Percentiles rank a stretch among this genome's conserved stretches.
Evolutionary conservation across 2,113 vertebrate genomes (phyloP).

Genomic region (Dicrurus megarhynchus): DNA sequence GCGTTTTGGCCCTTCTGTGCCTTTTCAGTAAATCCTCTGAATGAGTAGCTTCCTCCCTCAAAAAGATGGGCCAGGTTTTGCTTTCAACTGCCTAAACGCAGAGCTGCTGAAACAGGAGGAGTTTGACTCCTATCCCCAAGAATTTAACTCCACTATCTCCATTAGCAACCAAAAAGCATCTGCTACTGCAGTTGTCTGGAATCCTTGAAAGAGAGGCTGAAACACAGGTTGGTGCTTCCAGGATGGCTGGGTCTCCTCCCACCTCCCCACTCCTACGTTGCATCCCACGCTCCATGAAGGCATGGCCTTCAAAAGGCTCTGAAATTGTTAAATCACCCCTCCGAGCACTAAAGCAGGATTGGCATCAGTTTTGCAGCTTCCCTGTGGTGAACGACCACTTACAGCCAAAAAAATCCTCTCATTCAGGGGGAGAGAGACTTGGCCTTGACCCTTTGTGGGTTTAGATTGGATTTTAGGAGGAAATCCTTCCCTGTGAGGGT

Average conservation of each 20-base stretch:
- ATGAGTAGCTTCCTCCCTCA: background rate
- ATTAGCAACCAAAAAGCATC: background rate
- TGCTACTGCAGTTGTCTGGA: background rate
- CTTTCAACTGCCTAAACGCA: background rate
- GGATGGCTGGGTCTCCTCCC: background rate
- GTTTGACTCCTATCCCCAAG: background rate
- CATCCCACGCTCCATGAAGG: background rate
- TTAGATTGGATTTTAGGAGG: background rate
- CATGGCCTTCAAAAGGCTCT: background rate
- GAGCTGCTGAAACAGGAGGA: background rate
- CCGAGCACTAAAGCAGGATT: background rate
- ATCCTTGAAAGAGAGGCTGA: background rate
- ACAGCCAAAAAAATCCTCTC: background rate
- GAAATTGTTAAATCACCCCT: background rate
- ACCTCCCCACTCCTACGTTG: fast-evolving
- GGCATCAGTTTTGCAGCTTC: background rate
- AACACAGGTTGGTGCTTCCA: background rate
- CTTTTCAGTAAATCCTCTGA: background rate
- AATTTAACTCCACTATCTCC: background rate
- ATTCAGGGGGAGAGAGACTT: background rate
- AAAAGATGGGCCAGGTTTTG: background rate
- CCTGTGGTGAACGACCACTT: background rate
- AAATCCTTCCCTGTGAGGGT: background rate
- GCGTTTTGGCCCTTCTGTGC: background rate
- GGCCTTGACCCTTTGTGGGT: background rate